Percentiles rank a stretch among this genome's conserved stretches.
Evolutionary conservation across 1,140 invertebrate species (phyloP).

Genomic region (Drosophila prosaltans): DNA sequence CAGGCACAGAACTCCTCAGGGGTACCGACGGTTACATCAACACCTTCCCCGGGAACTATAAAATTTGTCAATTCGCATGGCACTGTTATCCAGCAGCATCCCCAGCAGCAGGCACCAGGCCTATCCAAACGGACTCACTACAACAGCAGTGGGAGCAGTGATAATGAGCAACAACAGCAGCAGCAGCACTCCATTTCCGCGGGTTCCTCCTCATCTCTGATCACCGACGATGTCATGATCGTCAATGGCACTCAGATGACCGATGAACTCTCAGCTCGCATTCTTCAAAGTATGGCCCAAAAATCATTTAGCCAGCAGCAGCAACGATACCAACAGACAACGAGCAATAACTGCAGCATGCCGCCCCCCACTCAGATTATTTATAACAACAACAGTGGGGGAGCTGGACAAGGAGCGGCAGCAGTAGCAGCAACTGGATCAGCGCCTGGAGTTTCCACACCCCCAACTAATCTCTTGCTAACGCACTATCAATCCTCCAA

Average conservation of each 20-base stretch:
- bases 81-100: constrained; percentile 76
- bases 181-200: constrained; percentile 32
- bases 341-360: constrained; percentile 49
- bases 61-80: constrained; percentile 82
- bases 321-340: constrained; percentile 79
- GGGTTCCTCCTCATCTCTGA: constrained; percentile 49
- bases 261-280: constrained; percentile 77
- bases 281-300: constrained; percentile 80
- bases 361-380: constrained; percentile 68
- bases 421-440: not conserved
- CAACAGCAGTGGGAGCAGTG: constrained; percentile 65
- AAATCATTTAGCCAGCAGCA: constrained; percentile 81
- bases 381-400: constrained; percentile 44
- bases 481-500: constrained; percentile 54
- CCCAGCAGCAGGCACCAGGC: constrained; percentile 50
- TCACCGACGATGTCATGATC: constrained; percentile 77
- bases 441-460: not conserved
- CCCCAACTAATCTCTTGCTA: constrained; percentile 50
- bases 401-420: constrained; percentile 17
- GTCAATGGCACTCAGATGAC: constrained; percentile 83
- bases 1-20: constrained; percentile 30
- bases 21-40: not conserved
- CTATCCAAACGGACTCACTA: constrained; percentile 53
- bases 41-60: constrained; percentile 58
- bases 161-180: constrained; percentile 35